Evolutionary conservation across 2,888 invertebrate genomes (phyloP), one percentile per base, ranked within the genome.

Genomic region (Tenthredo livida): DNA sequence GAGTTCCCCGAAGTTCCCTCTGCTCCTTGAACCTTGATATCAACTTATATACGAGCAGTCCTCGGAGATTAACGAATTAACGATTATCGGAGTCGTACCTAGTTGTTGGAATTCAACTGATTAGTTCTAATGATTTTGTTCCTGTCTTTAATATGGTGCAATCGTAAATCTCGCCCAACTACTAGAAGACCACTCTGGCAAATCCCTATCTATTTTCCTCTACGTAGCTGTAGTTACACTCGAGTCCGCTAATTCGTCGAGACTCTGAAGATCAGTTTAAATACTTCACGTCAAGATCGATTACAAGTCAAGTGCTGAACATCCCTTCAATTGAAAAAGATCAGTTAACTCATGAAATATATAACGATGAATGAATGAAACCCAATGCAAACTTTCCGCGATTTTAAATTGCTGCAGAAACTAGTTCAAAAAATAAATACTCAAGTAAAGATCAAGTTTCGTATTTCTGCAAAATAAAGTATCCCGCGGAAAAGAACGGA

Each of bases 91-190:
- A 77, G 54, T 54, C 21, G 73, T 50, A n/a, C n/a, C n/a, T n/a
- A 9, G 29, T 43, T 50, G 29, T 17, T 33, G 17, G 15, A 77
- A 33, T 54, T 33, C 6, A 10, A 80, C 80, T 58, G 61, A 80
- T 80, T 80, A 40, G 21, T 21, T n/a, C 6, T 80, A 80, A 80
- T 61, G 80, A 58, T 80, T 80, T 80, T 80, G 80, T 80, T 80
- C 80, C 80, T 80, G 80, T 61, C 58, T 58, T 40, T 58, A 21
- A 80, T n/a, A 78, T 29, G 17, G 29, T 15, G 9, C 29, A 80
- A 9, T 54, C 21, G 78, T 47, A 0, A 47, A 25, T 7, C 61
- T 73, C 25, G 29, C 0, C 25, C 15, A 67, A 29, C 67, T 29
- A 25, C 5, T n/a, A 25, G 33, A 67, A 25, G 17, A 15, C 67